Evolutionary conservation across 2,113 vertebrate genomes (phyloP).

Genomic region (Macquaria australasica): DNA sequence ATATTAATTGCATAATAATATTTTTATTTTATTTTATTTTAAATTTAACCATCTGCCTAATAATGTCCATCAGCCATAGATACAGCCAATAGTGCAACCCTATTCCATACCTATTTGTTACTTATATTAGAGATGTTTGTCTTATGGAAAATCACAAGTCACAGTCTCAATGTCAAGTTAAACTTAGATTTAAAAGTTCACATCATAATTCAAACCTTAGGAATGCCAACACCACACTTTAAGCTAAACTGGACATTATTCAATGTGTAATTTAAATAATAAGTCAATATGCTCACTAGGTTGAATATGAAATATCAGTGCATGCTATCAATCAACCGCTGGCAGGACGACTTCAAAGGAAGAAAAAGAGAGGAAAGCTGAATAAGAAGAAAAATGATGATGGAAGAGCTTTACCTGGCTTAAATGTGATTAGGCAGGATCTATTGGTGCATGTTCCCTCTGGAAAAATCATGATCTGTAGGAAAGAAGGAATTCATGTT

Average conservation of each 20-base stretch:
- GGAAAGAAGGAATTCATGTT: conserved; percentile 48
- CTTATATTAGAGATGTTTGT: background rate
- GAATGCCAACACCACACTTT: background rate
- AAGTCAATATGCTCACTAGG: background rate
- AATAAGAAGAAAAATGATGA: background rate
- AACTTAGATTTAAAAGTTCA: background rate
- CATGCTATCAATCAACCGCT: background rate
- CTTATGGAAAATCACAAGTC: background rate
- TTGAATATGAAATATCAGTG: background rate
- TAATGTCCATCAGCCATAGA: background rate
- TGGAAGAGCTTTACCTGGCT: conserved; percentile 88
- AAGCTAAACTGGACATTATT: background rate
- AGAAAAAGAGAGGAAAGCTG: background rate
- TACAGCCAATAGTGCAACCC: background rate
- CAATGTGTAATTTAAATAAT: background rate
- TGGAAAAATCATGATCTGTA: conserved; percentile 99
- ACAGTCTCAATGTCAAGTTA: background rate
- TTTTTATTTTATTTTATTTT: too few species aligned
- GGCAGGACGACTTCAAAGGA: background rate
- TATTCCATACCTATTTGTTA: background rate
- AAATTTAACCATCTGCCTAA: background rate
- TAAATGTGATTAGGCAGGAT: conserved; percentile 98
- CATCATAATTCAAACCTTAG: background rate
- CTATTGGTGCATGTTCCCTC: conserved; percentile 99
- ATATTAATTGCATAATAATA: background rate